Base-by-base conservation (phyloP, 2,113 vertebrate genomes). In the Chlorodrepanis virens region DNA sequence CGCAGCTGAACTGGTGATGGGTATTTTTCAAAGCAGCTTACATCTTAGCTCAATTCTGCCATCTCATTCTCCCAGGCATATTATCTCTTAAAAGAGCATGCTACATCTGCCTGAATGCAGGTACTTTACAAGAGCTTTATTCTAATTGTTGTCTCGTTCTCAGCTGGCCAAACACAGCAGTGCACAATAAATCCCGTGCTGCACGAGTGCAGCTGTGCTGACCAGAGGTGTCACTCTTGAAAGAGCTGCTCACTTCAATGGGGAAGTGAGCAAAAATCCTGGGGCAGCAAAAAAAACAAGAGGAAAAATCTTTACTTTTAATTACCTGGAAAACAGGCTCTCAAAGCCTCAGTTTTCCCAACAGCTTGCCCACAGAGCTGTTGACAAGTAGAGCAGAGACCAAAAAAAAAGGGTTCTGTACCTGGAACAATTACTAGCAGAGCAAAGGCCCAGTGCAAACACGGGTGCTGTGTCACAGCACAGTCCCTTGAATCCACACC, bases 281-380 rank as follows among this genome's bases (percentile, higher is more conserved):
- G 79, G 90, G 88, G 88, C 79, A 81, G 78, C 53, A 57, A 44
- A 63, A 74, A 59, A 83, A 85, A 74, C 52, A 56, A 70, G 54
- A 85, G 59, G 56, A 94, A 87, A 96, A 93, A 92, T 93, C 90
- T 97, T 94, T 96, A 78, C 68, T 95, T 96, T 95, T 97, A 96
- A 96, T 97, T 96, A 95, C 85, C 83, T 96, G 50, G 56, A 78
- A 94, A 96, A 68, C 60, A 81, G 56, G 15, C 85, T 70, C 79
- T 91, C 50, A 86, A 61, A 93, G 82, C 75, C 72, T 74, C 31
- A 2, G 56, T 59, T 94, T 89, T 86, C 85, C 93, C 85, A 68
- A 16, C 85, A 81, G 94, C 22, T 60, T 93, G 69, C 88, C 61
- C 89, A 60, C 24, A 28, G 31, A 71, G 64, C 33, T 3, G 44